Percentiles rank a stretch among this genome's conserved stretches.
Evolutionary conservation across 2,113 vertebrate species (phyloP).

Genomic region (Coracopsis vasa): DNA sequence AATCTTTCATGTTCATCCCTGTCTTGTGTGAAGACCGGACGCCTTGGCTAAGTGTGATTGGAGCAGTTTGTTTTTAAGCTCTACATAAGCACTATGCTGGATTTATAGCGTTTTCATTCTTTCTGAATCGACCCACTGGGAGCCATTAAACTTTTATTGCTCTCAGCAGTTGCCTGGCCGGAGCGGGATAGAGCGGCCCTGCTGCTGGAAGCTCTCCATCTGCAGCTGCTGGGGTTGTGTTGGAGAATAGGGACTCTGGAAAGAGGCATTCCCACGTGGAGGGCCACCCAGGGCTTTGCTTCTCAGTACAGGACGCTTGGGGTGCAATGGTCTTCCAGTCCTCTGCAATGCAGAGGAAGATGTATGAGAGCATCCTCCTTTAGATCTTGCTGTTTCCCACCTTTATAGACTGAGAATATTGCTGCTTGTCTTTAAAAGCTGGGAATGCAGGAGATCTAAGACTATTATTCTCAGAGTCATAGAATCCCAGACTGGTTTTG

Average conservation of each 20-base stretch:
- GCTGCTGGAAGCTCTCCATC: constrained; percentile 49
- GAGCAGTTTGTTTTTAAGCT: constrained; percentile 84
- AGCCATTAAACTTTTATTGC: constrained; percentile 83
- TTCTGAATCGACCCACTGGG: constrained; percentile 80
- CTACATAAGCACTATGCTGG: constrained; percentile 76
- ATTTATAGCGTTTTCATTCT: constrained; percentile 82
- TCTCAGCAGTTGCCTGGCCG: constrained; percentile 78
- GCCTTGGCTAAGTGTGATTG: constrained; percentile 79
- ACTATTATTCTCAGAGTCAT: not conserved
- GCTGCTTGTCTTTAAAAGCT: not conserved
- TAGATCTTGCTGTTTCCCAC: not conserved
- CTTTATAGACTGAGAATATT: not conserved
- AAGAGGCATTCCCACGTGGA: not conserved
- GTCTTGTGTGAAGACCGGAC: constrained; percentile 65
- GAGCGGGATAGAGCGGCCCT: constrained; percentile 64
- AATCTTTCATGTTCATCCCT: constrained; percentile 52
- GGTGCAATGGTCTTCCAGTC: not conserved
- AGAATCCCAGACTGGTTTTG: not conserved
- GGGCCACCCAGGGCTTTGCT: not conserved
- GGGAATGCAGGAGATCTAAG: not conserved
- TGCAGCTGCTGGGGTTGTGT: not conserved
- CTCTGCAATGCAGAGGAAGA: not conserved
- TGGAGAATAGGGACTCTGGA: not conserved
- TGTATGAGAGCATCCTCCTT: not conserved
- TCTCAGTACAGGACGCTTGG: not conserved